Conservation (phyloP, 2,113 vertebrate species). For the Bos javanicus region DNA sequence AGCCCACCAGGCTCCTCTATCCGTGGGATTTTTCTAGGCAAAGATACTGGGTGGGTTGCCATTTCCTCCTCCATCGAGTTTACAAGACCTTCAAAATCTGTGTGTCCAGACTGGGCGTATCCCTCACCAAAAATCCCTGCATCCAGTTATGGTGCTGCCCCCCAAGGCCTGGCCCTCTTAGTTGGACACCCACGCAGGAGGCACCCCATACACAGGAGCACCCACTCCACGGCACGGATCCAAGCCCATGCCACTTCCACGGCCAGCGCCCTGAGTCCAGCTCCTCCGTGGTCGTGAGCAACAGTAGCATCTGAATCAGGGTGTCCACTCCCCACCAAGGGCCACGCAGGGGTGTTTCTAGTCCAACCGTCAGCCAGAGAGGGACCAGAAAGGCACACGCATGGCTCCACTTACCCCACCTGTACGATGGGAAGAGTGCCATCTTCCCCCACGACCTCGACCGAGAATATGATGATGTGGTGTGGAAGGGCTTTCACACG, state of each 20-base stretch:
- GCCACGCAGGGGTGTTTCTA: background rate
- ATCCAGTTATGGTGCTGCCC: background rate
- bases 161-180: background rate
- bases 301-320: background rate
- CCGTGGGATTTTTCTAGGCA: background rate
- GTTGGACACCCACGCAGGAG: background rate
- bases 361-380: background rate
- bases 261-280: background rate
- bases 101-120: background rate
- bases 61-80: background rate
- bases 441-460: background rate
- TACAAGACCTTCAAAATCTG: background rate
- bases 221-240: background rate
- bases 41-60: background rate
- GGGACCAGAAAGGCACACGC: background rate
- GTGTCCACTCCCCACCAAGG: background rate
- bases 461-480: background rate
- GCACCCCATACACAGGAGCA: rapidly evolving
- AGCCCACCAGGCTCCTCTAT: background rate
- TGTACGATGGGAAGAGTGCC: rapidly evolving
- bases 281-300: rapidly evolving
- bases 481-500: background rate
- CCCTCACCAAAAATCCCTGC: rapidly evolving
- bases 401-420: no score
- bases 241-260: background rate